These are phyloP conservation scores for Drosophila dunni DNA, from an alignment of 1,140 invertebrate species.

Conservation along the genomic window DNA sequence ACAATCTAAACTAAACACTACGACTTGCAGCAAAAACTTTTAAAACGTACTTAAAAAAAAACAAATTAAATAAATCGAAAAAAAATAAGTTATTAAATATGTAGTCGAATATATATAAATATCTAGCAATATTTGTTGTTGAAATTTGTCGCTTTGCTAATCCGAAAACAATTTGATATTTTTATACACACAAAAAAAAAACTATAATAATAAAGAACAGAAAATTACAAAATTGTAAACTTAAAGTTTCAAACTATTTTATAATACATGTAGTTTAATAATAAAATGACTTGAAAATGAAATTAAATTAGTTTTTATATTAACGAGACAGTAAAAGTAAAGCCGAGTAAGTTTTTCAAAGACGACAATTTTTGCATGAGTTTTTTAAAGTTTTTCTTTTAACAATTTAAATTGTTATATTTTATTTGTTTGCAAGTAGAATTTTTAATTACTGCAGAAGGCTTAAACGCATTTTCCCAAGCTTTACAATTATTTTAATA, in stretches of 20 bases:
- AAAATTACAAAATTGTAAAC: conserved; percentile 28
- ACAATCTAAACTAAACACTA: conserved; percentile 28
- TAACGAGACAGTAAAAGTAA: background rate
- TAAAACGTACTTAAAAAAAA: background rate
- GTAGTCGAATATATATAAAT: conserved; percentile 56
- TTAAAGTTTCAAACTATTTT: conserved; percentile 65
- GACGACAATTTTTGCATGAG: conserved; percentile 28
- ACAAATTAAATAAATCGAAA: conserved; percentile 15
- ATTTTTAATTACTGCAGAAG: too few relatives aligned
- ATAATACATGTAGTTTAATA: conserved; percentile 72
- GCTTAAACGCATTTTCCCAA: too few relatives aligned
- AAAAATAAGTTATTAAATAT: conserved; percentile 23
- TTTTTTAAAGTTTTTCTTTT: conserved; percentile 1
- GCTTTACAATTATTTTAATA: too few relatives aligned
- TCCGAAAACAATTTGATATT: conserved; percentile 70
- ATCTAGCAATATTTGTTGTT: conserved; percentile 58
- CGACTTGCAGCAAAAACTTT: conserved; percentile 9
- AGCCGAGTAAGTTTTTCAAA: conserved; percentile 57
- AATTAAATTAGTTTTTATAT: conserved; percentile 31
- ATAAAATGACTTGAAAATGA: conserved; percentile 45
- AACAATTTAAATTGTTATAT: too few relatives aligned
- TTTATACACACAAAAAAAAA: conserved; percentile 62
- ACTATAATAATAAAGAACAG: conserved; percentile 24
- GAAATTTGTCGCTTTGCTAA: conserved; percentile 67
- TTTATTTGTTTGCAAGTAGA: too few relatives aligned